Conservation (phyloP, 2,113 vertebrate species). For the Chamaetylas fuelleborni region DNA sequence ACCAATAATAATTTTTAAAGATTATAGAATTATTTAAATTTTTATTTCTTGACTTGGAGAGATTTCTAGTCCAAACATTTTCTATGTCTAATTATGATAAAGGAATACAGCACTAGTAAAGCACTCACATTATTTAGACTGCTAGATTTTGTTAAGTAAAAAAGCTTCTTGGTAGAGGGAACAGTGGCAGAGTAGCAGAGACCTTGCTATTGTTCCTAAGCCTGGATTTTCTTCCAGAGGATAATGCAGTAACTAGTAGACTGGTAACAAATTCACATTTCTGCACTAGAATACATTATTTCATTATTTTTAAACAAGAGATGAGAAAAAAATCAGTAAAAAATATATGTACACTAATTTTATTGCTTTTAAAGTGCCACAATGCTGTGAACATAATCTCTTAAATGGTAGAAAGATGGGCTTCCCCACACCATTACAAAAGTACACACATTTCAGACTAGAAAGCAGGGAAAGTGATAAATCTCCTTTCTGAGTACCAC, state of each 20-base stretch:
- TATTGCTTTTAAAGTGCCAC: neutral
- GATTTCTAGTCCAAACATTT: slow-evolving; percentile 6
- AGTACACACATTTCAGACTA: neutral
- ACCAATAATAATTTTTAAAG: slow-evolving; percentile 28
- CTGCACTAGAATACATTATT: neutral
- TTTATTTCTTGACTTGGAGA: slow-evolving; percentile 2
- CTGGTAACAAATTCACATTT: neutral
- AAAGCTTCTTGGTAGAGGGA: neutral
- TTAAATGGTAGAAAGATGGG: neutral
- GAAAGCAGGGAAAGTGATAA: neutral
- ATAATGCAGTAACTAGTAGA: neutral
- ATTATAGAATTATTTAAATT: slow-evolving; percentile 25
- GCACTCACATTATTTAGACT: neutral
- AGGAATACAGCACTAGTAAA: neutral
- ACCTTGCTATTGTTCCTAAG: neutral
- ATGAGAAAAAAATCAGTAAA: neutral
- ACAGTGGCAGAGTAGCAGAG: neutral
- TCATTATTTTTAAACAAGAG: neutral
- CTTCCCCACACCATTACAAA: neutral
- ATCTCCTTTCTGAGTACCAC: neutral
- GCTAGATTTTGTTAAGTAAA: neutral
- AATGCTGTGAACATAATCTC: neutral
- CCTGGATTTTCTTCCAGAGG: neutral
- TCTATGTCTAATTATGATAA: slow-evolving; percentile 2
- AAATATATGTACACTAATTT: neutral